Base-by-base conservation (phyloP, 2,888 invertebrate genomes). In the Entomobrya proxima region DNA sequence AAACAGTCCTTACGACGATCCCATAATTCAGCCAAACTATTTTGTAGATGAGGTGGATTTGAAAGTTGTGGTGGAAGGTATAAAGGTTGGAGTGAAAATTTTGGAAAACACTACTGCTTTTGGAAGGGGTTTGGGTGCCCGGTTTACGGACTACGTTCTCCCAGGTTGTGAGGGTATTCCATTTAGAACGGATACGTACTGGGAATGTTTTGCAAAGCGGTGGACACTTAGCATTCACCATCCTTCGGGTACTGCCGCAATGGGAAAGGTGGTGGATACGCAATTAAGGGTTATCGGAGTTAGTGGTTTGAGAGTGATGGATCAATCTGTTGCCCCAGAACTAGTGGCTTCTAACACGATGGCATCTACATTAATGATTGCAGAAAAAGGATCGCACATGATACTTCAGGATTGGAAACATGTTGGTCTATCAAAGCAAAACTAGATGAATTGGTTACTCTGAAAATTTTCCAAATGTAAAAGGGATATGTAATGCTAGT, bases 11-110 rank as follows among this genome's bases (percentile, higher is more conserved):
- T 86, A 88, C 24, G 89, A 85, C 7, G 32, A 30, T 24, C 85
- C 77, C 18, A 9, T 88, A 13, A 88, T 89, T 67, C 88, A 89
- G 24, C 89, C 89, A 11, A 88, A 88, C 21, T 89, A 90, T 55
- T 76, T 89, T 5, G 74, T 85, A 18, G 86, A 86, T 32, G 58
- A 55, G 1, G 74, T 82, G 5, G 89, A 90, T 30, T 15, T 89
- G 21, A 37, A 82, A 79, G 87, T 88, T 24, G 18, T 88, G 13
- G 3, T 88, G 21, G 89, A 90, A 61, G 89, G 89, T 74, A 64
- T 86, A 0, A 86, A 88, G 79, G 85, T 11, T 7, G 67, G 58
- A 0, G n/a, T 89, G 11, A n/a, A 79, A 1, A 32, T 89, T 1
- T 72, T 87, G 11, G 89, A 89, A 58, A 89, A 86, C 32, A 80